Evolutionary conservation across 2,113 vertebrate species (phyloP).

Genomic region (Ictalurus punctatus): DNA sequence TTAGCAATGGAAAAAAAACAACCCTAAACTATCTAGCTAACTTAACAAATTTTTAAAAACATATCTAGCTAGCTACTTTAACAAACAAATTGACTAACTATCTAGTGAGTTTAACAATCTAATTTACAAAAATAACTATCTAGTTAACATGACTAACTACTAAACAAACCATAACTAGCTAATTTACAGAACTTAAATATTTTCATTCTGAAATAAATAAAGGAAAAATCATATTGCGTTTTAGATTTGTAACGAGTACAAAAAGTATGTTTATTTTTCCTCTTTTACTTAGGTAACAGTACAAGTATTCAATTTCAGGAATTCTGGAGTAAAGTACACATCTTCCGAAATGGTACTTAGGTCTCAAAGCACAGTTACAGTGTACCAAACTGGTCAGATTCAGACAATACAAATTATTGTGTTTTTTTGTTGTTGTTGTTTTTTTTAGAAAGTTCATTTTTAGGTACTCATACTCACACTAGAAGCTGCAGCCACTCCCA

Average conservation of each 20-base stretch:
- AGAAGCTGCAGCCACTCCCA: neutral
- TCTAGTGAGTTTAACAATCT: too few relatives aligned
- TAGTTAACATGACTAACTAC: neutral
- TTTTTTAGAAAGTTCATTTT: neutral
- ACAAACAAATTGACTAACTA: neutral
- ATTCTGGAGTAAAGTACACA: neutral
- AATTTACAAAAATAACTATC: neutral
- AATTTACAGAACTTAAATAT: too few relatives aligned
- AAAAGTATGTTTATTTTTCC: neutral
- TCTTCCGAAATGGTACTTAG: neutral
- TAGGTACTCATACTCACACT: neutral
- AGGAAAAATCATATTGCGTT: neutral
- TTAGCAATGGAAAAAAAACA: too few relatives aligned
- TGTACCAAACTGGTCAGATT: neutral
- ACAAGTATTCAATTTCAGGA: neutral
- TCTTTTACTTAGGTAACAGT: neutral
- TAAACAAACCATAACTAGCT: too few relatives aligned
- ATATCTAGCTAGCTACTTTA: neutral
- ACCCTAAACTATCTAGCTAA: neutral
- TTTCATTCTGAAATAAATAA: neutral
- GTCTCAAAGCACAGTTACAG: neutral
- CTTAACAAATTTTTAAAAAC: neutral
- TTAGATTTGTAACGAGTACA: neutral
- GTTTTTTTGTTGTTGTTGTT: neutral
- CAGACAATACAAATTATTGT: neutral